Evolutionary conservation across 2,888 invertebrate genomes (phyloP).

Genomic region (Rhaphigaster nebulosa): DNA sequence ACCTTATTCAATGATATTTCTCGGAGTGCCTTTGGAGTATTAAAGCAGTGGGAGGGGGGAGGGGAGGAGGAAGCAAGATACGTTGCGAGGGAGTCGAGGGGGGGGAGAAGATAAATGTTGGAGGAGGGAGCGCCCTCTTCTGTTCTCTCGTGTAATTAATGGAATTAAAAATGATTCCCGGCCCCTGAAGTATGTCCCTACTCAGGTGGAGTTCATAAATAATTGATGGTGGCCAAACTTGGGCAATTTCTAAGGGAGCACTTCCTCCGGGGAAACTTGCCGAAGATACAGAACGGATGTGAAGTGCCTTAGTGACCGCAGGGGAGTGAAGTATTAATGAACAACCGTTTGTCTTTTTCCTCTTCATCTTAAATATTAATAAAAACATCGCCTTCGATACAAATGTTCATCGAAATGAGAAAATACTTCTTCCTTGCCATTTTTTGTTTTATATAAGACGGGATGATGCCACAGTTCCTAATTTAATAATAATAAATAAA

Average conservation of each 20-base stretch:
- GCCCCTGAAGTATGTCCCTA: conserved; percentile 51
- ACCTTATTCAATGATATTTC: not conserved
- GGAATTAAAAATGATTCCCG: conserved; percentile 53
- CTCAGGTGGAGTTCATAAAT: conserved; percentile 58
- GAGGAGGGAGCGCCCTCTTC: not conserved
- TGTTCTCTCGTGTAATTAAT: conserved; percentile 49
- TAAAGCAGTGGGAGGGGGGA: not conserved
- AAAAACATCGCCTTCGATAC: not conserved
- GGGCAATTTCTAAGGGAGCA: conserved; percentile 48
- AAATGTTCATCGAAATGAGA: not conserved
- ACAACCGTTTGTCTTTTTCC: not conserved
- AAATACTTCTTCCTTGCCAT: no score
- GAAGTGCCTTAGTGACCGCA: not conserved
- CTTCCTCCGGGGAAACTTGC: not conserved
- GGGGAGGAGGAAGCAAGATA: not conserved
- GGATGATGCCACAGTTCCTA: no score
- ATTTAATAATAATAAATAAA: no score
- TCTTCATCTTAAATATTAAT: not conserved
- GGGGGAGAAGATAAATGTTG: not conserved
- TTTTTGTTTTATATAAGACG: no score
- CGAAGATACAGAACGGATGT: not conserved
- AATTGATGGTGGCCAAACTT: conserved; percentile 54
- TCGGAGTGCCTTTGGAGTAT: not conserved
- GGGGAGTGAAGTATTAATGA: not conserved
- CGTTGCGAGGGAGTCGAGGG: not conserved